A percentile compares a stretch with the other conserved stretches of the same genome.
These are phyloP conservation scores for Xiphophorus birchmanni DNA, from an alignment of 2,797 vertebrate genomes.

Conservation along the genomic window DNA sequence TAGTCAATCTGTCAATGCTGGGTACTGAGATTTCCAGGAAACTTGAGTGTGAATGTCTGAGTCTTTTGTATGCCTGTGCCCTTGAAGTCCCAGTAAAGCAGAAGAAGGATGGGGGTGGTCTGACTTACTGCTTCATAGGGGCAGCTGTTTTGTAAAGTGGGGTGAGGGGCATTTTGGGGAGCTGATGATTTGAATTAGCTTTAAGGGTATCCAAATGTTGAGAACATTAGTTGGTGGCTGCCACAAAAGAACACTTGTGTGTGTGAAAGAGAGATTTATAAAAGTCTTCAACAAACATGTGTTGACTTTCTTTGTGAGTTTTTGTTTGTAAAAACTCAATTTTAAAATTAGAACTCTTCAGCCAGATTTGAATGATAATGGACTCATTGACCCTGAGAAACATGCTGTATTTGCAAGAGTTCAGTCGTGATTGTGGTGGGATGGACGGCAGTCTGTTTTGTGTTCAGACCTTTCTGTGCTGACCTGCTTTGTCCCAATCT, in stretches of 20 bases:
- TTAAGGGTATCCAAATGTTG: constrained; percentile 55
- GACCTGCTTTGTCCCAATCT: constrained; percentile 36
- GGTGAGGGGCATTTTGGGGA: constrained; percentile 1
- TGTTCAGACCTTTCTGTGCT: constrained; percentile 9
- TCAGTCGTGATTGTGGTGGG: constrained; percentile 16
- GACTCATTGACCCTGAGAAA: constrained; percentile 76
- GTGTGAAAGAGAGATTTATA: constrained; percentile 32
- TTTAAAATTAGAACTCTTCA: constrained; percentile 64
- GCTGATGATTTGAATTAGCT: constrained; percentile 53
- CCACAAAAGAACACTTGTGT: constrained; percentile 45
- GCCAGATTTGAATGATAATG: constrained; percentile 78
- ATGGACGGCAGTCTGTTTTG: constrained; percentile 13
- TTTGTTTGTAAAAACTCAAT: constrained; percentile 37
- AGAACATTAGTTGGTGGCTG: constrained; percentile 38
- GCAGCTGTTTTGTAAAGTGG: constrained; percentile 42
- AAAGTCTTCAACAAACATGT: constrained; percentile 34
- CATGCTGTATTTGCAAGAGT: constrained; percentile 66
- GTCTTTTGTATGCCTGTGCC: constrained; percentile 48
- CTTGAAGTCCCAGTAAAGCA: constrained; percentile 65
- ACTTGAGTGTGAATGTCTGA: constrained; percentile 24
- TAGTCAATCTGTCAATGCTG: constrained; percentile 37
- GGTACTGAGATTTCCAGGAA: constrained; percentile 48
- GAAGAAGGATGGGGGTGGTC: constrained; percentile 41
- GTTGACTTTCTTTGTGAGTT: constrained; percentile 28
- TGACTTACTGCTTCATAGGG: constrained; percentile 58